Base-by-base conservation (phyloP, 1,140 invertebrate genomes). In the Drosophila equinoxialis region DNA sequence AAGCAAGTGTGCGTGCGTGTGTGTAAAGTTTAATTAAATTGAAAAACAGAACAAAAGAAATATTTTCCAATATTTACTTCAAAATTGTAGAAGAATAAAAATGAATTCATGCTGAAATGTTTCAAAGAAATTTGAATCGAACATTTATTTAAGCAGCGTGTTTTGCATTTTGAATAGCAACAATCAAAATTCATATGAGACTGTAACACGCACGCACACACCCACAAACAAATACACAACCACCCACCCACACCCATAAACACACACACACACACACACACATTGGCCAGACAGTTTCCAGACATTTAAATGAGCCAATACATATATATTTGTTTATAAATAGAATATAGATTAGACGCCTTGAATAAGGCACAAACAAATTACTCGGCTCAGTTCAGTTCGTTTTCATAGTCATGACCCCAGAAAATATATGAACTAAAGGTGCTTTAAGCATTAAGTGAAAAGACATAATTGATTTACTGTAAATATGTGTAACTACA, bases 291-390 rank as follows among this genome's bases (percentile, higher is more conserved):
- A 77, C 79, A 59, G 57, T 48, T 57, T 65, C 66, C 79, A 82
- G 79, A 77, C 81, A 83, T 85, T 85, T 57, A 87, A 87, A 87
- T 87, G 65, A 82, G 71, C 60, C 71, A 69, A 78, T 70, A 86
- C 81, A 86, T 86, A 87, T 87, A 65, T 79, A 73, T 48, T 17
- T 48, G 17, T 48, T 17, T 85, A 85, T 85, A 82, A 87, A 87
- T 87, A 65, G 83, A 73, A 69, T 67, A 72, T 60, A 75, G 55
- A 81, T 85, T 65, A 51, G 69, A 67, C 55, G 67, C 67, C 37
- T 65, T 77, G 41, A 48, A 14, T 55, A 35, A 42, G 26, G 41
- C 41, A 17, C 65, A 65, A 65, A 62, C 70, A 73, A 73, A 68
- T 73, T 77, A 41, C 54, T 11, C 17, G 20, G 41, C 17, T 20